A percentile compares a stretch with the other conserved stretches of the same genome.
Evolutionary conservation across 2,113 vertebrate genomes (phyloP).

Genomic region (Psilopsiagon aymara): DNA sequence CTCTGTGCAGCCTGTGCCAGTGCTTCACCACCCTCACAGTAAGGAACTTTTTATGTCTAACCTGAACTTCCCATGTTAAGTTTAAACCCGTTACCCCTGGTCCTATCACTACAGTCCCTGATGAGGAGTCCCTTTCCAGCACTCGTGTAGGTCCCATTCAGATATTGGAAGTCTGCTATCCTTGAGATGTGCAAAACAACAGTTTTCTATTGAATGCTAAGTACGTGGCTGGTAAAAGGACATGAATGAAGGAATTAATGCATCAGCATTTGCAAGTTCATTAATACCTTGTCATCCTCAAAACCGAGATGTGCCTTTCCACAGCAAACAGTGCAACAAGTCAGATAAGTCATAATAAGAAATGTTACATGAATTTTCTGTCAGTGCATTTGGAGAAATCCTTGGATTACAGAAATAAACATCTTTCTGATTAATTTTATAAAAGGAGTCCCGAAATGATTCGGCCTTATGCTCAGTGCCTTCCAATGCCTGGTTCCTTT

Average conservation of each 20-base stretch:
- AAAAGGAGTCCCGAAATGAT: neutral
- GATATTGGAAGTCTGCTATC: neutral
- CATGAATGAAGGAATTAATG: neutral
- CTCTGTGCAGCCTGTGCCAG: neutral
- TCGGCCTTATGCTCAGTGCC: neutral
- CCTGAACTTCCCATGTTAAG: neutral
- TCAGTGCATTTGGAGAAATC: neutral
- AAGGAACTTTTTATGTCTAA: neutral
- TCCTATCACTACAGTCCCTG: neutral
- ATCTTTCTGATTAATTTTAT: neutral
- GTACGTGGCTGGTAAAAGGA: neutral
- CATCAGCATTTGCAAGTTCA: neutral
- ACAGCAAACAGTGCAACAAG: neutral
- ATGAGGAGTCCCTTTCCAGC: neutral
- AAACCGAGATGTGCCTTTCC: neutral
- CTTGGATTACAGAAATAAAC: neutral
- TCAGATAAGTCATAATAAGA: neutral
- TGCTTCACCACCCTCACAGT: neutral
- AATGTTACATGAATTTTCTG: neutral
- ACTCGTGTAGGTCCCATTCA: neutral
- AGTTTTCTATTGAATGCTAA: neutral
- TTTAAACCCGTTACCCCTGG: neutral
- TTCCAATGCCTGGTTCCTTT: neutral
- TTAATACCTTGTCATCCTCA: neutral
- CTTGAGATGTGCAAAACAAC: neutral